phyloP scores from a whole-genome alignment of 2,888 invertebrate genomes.

The Melangyna quadrimaculata region DNA sequence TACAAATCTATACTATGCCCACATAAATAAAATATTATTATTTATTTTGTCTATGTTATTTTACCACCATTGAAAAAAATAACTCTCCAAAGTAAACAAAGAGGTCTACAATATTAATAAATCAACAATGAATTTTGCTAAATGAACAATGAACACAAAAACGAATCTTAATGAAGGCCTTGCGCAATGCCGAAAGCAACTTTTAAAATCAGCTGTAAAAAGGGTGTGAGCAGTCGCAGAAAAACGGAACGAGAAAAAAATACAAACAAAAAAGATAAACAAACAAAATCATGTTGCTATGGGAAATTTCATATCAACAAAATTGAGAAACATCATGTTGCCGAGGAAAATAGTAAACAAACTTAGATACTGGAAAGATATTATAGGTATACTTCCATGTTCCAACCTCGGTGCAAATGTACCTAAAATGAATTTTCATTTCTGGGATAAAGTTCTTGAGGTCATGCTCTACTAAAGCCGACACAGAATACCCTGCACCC shows the following conservation, averaged over 20 bases:
- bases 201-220: background rate
- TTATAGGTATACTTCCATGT: no score
- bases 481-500: background rate
- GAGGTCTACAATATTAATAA: background rate
- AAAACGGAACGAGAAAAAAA: background rate
- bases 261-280: background rate
- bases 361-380: no score
- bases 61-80: background rate
- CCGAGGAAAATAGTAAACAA: slow-evolving; percentile 13
- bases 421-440: slow-evolving; percentile 44
- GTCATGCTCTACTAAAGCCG: slow-evolving; percentile 28
- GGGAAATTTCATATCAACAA: background rate
- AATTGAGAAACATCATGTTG: slow-evolving; percentile 38
- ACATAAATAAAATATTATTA: no score
- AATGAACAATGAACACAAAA: background rate
- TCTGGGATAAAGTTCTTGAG: background rate
- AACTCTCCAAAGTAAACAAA: slow-evolving; percentile 10
- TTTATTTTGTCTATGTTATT: background rate
- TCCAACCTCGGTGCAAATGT: slow-evolving; percentile 64
- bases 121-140: background rate
- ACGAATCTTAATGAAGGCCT: background rate
- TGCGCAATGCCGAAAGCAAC: background rate
- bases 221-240: background rate
- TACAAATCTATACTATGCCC: no score
- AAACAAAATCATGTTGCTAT: background rate